Conservation (phyloP, 2,888 invertebrate genomes). For the Rhagophthalmus giganteus region DNA sequence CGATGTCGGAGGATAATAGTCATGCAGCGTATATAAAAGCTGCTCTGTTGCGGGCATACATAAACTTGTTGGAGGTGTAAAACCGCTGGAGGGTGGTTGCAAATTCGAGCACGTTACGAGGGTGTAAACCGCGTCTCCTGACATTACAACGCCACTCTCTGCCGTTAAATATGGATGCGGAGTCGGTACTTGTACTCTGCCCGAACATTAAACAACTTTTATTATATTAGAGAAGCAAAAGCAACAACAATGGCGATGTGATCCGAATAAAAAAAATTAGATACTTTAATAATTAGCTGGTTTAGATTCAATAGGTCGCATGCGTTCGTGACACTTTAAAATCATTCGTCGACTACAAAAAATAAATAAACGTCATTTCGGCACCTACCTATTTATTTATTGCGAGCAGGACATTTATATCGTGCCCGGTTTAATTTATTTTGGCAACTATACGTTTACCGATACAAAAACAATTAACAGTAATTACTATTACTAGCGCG, state of each 20-base stretch:
- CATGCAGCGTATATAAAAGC: constrained; percentile 26
- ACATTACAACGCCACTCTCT: constrained; percentile 22
- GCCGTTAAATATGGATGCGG: constrained; percentile 21
- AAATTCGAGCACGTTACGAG: constrained; percentile 28
- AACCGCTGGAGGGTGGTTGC: constrained; percentile 30
- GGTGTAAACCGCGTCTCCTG: constrained; percentile 30
- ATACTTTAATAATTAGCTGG: too few species aligned
- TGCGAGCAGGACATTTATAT: too few species aligned
- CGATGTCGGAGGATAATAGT: constrained; percentile 24
- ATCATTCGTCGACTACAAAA: constrained; percentile 7
- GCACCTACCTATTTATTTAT: neutral
- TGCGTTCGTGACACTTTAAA: too few species aligned
- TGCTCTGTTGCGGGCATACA: constrained; percentile 27
- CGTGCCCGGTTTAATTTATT: too few species aligned
- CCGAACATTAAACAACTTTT: constrained; percentile 5
- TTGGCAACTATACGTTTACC: too few species aligned
- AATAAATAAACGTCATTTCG: neutral
- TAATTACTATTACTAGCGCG: too few species aligned
- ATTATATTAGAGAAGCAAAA: too few species aligned
- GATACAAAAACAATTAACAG: too few species aligned
- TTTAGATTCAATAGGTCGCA: too few species aligned
- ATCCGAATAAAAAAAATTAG: too few species aligned
- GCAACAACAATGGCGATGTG: too few species aligned
- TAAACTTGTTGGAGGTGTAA: constrained; percentile 30
- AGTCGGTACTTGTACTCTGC: constrained; percentile 13